Base-by-base conservation (phyloP, 1,140 invertebrate genomes). In the Orchestia grillus region DNA sequence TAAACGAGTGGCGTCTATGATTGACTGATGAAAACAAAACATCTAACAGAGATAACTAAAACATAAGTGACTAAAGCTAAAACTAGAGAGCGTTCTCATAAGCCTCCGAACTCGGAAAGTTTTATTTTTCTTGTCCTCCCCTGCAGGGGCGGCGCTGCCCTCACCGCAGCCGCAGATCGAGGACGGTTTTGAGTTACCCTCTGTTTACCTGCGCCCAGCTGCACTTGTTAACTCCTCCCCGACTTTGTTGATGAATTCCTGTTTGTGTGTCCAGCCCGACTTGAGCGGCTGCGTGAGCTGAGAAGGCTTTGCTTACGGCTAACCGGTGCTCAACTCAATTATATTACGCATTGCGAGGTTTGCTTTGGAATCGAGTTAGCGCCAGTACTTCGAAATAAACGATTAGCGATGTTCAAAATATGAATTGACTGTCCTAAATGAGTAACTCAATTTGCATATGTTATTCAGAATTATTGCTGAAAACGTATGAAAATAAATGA, bases 211-310 rank as follows among this genome's bases (percentile, higher is more conserved):
- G 92, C 44, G 41, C 92, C 1, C 43, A 94, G 92, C 92, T 94
- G 92, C 92, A 94, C 92, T 94, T 94, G 92, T 45, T 45, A 94
- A 47, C 92, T 94, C 92, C 44, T 94, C 92, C 92, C 62, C 47
- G 36, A 77, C 62, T 77, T 77, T 77, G 62, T 77, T 77, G 62
- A 77, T 77, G 62, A 77, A 77, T 77, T 77, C 36, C 62, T 77
- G 62, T 77, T 91, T 91, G 41, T 41, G 88, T 91, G 11, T 91
- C 44, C 88, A 16, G 88, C 88, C 0, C 8, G 44, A 91, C 88
- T 91, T 91, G 41, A 91, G 88, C 88, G 28, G 62, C 62, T 77
- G 62, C 62, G 36, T 28, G 1, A 53, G 47, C 47, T 53, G 6
- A 53, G 19, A 6, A 8, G 47, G 62, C 62, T 36, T 1, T 77